Evolutionary conservation across 2,797 vertebrate genomes (phyloP).

Genomic region (Centropyge bicolor): DNA sequence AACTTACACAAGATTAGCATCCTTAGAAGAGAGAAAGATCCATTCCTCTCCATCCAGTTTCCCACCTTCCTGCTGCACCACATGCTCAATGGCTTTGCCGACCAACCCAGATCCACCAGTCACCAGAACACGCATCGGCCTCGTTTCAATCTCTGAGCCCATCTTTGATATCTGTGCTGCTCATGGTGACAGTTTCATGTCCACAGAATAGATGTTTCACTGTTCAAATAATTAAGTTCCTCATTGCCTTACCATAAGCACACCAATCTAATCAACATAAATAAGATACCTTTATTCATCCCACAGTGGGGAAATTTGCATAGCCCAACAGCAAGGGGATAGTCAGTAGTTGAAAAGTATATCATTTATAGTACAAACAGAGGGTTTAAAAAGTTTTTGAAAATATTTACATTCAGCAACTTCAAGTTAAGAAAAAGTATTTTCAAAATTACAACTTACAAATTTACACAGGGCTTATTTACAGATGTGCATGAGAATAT

Average conservation of each 20-base stretch:
- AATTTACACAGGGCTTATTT: no score
- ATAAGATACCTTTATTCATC: no score
- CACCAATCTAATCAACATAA: not conserved
- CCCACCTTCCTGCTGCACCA: constrained; percentile 81
- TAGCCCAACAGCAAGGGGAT: no score
- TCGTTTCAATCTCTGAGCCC: not conserved
- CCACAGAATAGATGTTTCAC: not conserved
- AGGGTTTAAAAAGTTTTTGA: no score
- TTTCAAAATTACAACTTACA: no score
- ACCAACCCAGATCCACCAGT: constrained; percentile 88
- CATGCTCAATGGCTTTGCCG: constrained; percentile 86
- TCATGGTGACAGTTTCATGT: no score
- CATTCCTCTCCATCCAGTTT: constrained; percentile 83
- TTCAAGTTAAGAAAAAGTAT: no score
- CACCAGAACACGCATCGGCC: constrained; percentile 83
- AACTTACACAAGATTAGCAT: constrained; percentile 79
- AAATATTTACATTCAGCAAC: no score
- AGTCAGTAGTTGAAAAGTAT: no score
- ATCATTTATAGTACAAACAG: no score
- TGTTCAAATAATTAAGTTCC: not conserved
- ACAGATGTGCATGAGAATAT: no score
- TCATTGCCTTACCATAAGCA: not conserved
- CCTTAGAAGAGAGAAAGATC: constrained; percentile 87
- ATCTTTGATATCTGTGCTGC: constrained; percentile 11
- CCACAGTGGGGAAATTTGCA: no score